These are phyloP conservation scores for Augochlorella aurata DNA, from an alignment of 2,888 invertebrate species.

Conservation along the genomic window DNA sequence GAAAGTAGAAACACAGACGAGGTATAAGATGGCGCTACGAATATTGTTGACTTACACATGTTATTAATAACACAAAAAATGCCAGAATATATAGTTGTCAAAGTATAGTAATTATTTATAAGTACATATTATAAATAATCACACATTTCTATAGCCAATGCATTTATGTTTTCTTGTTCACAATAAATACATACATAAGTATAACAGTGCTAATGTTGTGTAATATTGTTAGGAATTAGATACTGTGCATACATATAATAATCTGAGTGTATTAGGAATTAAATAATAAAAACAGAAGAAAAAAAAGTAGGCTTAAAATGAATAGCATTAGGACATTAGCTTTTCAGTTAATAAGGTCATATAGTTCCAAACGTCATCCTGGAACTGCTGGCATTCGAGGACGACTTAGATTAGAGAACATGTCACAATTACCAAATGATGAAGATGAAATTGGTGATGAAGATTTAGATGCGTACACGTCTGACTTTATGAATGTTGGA, in stretches of 20 bases:
- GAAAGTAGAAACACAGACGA: too few relatives aligned
- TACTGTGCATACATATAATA: not conserved
- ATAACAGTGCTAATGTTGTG: not conserved
- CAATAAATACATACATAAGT: not conserved
- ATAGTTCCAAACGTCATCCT: slow-evolving; percentile 13
- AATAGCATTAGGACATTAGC: slow-evolving; percentile 12
- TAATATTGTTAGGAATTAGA: not conserved
- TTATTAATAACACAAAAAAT: not conserved
- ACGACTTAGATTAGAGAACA: slow-evolving; percentile 2
- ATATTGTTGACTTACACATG: not conserved
- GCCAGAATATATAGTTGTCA: not conserved
- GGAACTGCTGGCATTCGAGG: not conserved
- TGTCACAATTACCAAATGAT: slow-evolving; percentile 57
- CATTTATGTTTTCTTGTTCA: not conserved
- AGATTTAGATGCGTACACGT: slow-evolving; percentile 81
- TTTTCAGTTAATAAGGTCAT: slow-evolving; percentile 11
- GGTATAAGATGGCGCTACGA: not conserved
- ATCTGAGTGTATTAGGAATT: not conserved
- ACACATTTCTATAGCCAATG: not conserved
- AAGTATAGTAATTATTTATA: not conserved
- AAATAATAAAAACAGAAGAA: not conserved
- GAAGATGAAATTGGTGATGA: slow-evolving; percentile 77
- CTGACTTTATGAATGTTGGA: slow-evolving; percentile 81
- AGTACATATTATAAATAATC: not conserved
- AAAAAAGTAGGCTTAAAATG: slow-evolving; percentile 10